These are phyloP conservation scores for Nemapogon koenigi DNA, from an alignment of 2,888 invertebrate genomes.

Conservation along the genomic window DNA sequence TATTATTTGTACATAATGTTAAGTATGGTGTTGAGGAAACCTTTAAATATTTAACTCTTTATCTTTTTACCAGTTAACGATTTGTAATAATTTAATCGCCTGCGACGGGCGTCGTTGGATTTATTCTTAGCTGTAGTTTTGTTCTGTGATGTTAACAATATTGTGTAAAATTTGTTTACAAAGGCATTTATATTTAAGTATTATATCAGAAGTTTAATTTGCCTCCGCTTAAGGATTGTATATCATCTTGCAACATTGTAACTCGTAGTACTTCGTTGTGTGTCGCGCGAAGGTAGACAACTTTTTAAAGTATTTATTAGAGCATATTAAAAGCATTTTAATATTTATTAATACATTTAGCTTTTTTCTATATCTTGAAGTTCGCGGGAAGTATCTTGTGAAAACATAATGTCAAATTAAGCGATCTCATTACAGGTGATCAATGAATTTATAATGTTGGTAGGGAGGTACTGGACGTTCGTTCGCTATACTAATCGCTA, in stretches of 20 bases:
- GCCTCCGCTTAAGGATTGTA: background rate
- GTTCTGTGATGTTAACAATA: constrained; percentile 51
- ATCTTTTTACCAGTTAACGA: constrained; percentile 8
- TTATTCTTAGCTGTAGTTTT: constrained; percentile 41
- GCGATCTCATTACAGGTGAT: constrained; percentile 2
- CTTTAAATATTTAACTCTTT: constrained; percentile 7
- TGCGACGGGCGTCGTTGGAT: constrained; percentile 12
- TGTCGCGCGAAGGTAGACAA: no score
- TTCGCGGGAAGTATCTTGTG: background rate
- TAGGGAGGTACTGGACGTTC: no score
- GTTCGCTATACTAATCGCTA: no score
- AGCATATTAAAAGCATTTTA: constrained; percentile 1
- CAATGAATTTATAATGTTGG: background rate
- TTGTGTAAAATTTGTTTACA: constrained; percentile 31
- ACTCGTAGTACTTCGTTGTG: no score
- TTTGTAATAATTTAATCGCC: constrained; percentile 5
- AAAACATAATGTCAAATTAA: constrained; percentile 1
- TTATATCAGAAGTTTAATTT: constrained; percentile 16
- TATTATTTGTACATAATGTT: constrained; percentile 8
- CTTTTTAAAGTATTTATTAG: constrained; percentile 2
- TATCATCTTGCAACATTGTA: no score
- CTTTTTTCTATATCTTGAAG: background rate
- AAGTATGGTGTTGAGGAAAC: constrained; percentile 8
- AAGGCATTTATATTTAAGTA: constrained; percentile 33
- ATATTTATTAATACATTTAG: constrained; percentile 2